Percentiles rank a stretch among this genome's conserved stretches.
These are phyloP conservation scores for Lampris megalopsis DNA, from an alignment of 2,113 vertebrate species.

Conservation along the genomic window DNA sequence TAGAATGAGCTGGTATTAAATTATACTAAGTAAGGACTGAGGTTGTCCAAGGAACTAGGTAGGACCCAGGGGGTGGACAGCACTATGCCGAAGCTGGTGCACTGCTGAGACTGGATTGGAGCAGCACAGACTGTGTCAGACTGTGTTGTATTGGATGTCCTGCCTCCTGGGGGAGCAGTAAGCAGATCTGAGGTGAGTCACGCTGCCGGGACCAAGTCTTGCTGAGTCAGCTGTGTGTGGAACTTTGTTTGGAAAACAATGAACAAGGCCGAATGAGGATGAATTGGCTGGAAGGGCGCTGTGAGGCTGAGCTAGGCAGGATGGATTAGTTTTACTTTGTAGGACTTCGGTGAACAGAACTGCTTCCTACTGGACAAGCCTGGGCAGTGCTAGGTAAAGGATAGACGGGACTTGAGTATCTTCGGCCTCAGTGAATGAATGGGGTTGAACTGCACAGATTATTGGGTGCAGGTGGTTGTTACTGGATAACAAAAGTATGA, in stretches of 20 bases:
- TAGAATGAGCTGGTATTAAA: no score
- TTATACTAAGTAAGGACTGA: no score
- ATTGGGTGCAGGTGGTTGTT: no score
- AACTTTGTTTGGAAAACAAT: constrained; percentile 35
- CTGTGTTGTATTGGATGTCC: constrained; percentile 5
- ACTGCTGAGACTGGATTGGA: background rate
- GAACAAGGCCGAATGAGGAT: constrained; percentile 32
- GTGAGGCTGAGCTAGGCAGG: no score
- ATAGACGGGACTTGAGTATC: background rate
- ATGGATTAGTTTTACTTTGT: background rate
- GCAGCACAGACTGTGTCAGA: constrained; percentile 7
- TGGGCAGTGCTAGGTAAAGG: background rate
- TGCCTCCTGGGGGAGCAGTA: constrained; percentile 39
- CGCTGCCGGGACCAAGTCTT: constrained; percentile 32
- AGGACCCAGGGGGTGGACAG: no score
- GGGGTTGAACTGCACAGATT: no score
- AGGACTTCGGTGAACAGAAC: background rate
- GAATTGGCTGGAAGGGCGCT: background rate
- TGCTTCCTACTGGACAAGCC: background rate
- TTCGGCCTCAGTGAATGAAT: background rate
- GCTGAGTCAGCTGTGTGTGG: constrained; percentile 55
- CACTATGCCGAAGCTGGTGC: no score
- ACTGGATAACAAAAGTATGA: no score
- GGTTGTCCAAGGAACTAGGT: no score
- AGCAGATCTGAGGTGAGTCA: constrained; percentile 54